These are phyloP conservation scores for Hydroisotoma schaefferi DNA, from an alignment of 2,888 invertebrate species.

Conservation along the genomic window DNA sequence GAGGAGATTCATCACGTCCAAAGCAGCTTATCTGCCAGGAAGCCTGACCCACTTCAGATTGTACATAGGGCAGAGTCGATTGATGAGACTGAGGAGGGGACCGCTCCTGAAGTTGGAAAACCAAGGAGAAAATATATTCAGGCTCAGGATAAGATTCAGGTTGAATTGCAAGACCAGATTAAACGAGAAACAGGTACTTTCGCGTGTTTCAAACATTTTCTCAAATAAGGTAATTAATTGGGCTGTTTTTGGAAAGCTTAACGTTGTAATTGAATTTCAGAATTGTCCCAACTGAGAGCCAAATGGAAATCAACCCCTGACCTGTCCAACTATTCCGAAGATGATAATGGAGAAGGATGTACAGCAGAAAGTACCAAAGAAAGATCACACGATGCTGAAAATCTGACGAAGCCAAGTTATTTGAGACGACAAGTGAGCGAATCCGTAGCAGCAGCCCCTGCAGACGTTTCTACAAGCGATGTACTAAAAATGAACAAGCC, in stretches of 20 bases:
- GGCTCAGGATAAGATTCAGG: conserved; percentile 42
- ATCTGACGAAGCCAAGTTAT: conserved; percentile 9
- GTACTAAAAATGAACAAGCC: conserved; percentile 7
- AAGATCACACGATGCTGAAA: neutral
- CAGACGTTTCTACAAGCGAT: conserved; percentile 4
- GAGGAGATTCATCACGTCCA: neutral
- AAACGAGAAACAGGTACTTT: conserved; percentile 44
- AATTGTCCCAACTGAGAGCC: conserved; percentile 35
- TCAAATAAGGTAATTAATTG: neutral
- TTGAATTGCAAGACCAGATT: conserved; percentile 36
- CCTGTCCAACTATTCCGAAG: conserved; percentile 22
- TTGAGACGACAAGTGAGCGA: conserved; percentile 13
- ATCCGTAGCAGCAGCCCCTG: conserved; percentile 14
- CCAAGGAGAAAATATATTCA: conserved; percentile 39
- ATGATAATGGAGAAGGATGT: conserved; percentile 5
- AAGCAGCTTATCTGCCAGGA: neutral
- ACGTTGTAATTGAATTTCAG: conserved; percentile 15
- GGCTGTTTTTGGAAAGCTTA: neutral
- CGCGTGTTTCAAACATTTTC: neutral
- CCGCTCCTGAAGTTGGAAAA: conserved; percentile 28
- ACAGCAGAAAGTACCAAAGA: neutral
- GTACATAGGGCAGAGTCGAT: conserved; percentile 16
- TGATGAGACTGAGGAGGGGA: conserved; percentile 19
- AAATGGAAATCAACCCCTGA: conserved; percentile 45
- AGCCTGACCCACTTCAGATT: conserved; percentile 26